Conservation (phyloP, 1,140 invertebrate species). For the Hypothenemus hampei region DNA sequence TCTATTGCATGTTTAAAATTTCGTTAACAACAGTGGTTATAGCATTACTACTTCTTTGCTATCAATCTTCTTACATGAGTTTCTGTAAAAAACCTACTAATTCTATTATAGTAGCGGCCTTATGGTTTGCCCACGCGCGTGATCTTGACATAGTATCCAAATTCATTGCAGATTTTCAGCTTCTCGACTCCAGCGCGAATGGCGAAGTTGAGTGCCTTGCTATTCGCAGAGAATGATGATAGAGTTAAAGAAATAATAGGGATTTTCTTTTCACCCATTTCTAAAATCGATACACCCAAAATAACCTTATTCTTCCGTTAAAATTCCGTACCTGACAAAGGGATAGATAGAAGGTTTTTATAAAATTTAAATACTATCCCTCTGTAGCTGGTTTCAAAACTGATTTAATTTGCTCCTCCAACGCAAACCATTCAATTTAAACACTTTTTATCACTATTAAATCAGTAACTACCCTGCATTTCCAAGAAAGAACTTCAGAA, state of each 20-base stretch:
- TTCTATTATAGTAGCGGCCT: conserved; percentile 11
- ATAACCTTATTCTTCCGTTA: conserved; percentile 3
- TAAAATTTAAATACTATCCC: not conserved
- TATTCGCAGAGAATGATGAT: conserved; percentile 42
- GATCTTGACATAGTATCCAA: conserved; percentile 41
- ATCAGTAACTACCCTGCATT: not conserved
- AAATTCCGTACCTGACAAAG: conserved; percentile 6
- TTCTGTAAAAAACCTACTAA: conserved; percentile 11
- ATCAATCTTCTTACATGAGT: not conserved
- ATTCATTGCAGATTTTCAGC: conserved; percentile 47
- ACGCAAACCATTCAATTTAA: not conserved
- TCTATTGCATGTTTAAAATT: not conserved
- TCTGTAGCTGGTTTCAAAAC: not conserved
- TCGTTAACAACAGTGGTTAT: not conserved
- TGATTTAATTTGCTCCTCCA: not conserved
- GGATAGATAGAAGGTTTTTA: not conserved
- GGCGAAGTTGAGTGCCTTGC: conserved; percentile 40
- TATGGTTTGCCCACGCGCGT: conserved; percentile 35
- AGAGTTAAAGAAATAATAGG: conserved; percentile 44
- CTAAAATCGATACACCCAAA: conserved; percentile 14
- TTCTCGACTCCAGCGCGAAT: conserved; percentile 43
- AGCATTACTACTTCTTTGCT: not conserved
- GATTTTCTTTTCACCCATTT: conserved; percentile 16
- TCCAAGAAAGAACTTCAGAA: not conserved
- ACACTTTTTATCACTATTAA: not conserved